Base-by-base conservation (phyloP, 2,797 vertebrate genomes). In the Coluber constrictor region DNA sequence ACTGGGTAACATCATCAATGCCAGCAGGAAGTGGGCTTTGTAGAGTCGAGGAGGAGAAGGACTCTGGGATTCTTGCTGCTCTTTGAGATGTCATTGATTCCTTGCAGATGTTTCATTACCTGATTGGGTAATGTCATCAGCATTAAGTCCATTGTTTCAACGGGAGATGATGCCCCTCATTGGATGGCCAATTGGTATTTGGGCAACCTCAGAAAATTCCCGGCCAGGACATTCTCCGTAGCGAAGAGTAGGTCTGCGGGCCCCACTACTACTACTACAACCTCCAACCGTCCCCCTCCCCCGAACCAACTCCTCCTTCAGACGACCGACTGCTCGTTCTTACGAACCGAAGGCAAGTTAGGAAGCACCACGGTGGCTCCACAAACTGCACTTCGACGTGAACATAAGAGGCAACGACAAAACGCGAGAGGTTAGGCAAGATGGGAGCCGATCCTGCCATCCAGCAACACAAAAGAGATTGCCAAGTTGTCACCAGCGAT, bases 401-500 rank as follows among this genome's bases (percentile, higher is more conserved):
- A 94, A 96, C 93, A 94, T 96, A 96, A 97, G 97, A 97, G 95
- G 96, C 96, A 97, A 95, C 94, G 95, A 94, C 96, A 61, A 93
- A 90, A 95, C 94, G 32, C 74, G 96, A 92, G 5, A 59, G 93
- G 95, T 95, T 94, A 94, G 94, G 95, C 94, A 93, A 60, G 93
- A 91, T 12, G 16, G 92, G 94, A 96, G 96, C 92, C 89, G 86
- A 47, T 92, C 94, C 95, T 94, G 95, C 87, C 86, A 2, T 96
- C 43, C 93, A 95, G 93, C 94, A 94, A 94, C 95, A 94, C 4
- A 92, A 90, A 90, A 91, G 95, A 86, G 32, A 74, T 92, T 0
- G 12, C 90, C 66, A 51, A 61, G 66, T 61, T 86, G 88, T 86
- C 91, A 16, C 74, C 95, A 95, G 88, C 27, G 56, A 90, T 94